These are phyloP conservation scores for Neotoxoptera formosana DNA, from an alignment of 1,140 invertebrate species.

Conservation along the genomic window DNA sequence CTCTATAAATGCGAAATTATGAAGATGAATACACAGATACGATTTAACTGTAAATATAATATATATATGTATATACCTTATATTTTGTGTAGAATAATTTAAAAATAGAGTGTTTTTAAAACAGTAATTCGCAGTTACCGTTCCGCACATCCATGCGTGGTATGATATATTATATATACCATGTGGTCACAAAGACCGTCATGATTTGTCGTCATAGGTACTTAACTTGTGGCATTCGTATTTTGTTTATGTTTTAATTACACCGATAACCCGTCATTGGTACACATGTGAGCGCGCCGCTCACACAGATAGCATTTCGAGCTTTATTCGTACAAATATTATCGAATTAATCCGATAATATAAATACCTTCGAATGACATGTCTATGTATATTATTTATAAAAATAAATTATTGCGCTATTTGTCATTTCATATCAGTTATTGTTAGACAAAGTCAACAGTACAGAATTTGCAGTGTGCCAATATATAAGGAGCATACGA, in stretches of 20 bases:
- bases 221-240: neutral
- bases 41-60: neutral
- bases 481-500: too few relatives aligned
- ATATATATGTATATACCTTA: neutral
- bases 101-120: neutral
- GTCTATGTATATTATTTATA: too few relatives aligned
- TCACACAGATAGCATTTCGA: too few relatives aligned
- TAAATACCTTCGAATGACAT: too few relatives aligned
- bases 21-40: constrained; percentile 31
- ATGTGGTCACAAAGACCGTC: neutral
- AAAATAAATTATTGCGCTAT: too few relatives aligned
- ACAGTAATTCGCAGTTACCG: neutral
- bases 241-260: neutral
- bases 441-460: too few relatives aligned
- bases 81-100: neutral
- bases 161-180: neutral
- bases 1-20: constrained; percentile 30
- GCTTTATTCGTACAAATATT: too few relatives aligned
- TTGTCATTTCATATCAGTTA: too few relatives aligned
- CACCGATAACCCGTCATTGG: too few relatives aligned
- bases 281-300: too few relatives aligned
- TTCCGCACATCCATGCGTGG: neutral
- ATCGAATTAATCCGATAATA: too few relatives aligned
- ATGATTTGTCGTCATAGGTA: neutral
- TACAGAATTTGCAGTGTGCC: too few relatives aligned